Evolutionary conservation across 2,888 invertebrate genomes (phyloP).

Genomic region (Helleia helle): DNA sequence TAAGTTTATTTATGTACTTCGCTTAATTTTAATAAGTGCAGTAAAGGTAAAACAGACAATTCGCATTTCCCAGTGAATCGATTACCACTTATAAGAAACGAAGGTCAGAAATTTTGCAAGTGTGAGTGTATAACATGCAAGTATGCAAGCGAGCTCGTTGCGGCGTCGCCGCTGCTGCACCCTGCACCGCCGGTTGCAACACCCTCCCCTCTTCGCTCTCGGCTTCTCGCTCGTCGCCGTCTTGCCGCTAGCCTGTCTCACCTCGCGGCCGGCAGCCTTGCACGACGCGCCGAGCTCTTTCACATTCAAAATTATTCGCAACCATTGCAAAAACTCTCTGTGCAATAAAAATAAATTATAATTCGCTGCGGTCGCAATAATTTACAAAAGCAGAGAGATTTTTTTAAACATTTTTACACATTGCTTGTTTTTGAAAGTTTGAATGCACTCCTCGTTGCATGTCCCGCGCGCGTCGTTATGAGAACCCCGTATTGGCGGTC

Average conservation of each 20-base stretch:
- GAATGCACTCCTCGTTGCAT: slow-evolving; percentile 78
- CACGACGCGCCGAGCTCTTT: slow-evolving; percentile 74
- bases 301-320: slow-evolving; percentile 73
- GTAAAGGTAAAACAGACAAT: slow-evolving; percentile 46
- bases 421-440: slow-evolving; percentile 65
- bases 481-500: slow-evolving; percentile 82
- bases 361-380: slow-evolving; percentile 55
- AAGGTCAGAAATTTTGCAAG: slow-evolving; percentile 66
- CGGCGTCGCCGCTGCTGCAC: slow-evolving; percentile 72
- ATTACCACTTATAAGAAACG: slow-evolving; percentile 59
- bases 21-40: slow-evolving; percentile 38
- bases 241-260: slow-evolving; percentile 74
- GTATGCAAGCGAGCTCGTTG: slow-evolving; percentile 72
- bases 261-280: slow-evolving; percentile 74
- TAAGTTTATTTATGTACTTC: slow-evolving; percentile 7
- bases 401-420: slow-evolving; percentile 43
- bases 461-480: slow-evolving; percentile 84
- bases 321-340: slow-evolving; percentile 72
- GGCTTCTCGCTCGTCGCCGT: slow-evolving; percentile 70
- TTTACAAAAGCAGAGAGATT: slow-evolving; percentile 54
- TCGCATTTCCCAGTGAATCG: slow-evolving; percentile 46
- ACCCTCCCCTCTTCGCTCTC: slow-evolving; percentile 72
- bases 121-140: slow-evolving; percentile 71
- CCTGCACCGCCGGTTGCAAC: slow-evolving; percentile 73
- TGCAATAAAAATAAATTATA: slow-evolving; percentile 64